Evolutionary conservation across 2,797 vertebrate genomes (phyloP).

Genomic region (Gouania willdenowi): DNA sequence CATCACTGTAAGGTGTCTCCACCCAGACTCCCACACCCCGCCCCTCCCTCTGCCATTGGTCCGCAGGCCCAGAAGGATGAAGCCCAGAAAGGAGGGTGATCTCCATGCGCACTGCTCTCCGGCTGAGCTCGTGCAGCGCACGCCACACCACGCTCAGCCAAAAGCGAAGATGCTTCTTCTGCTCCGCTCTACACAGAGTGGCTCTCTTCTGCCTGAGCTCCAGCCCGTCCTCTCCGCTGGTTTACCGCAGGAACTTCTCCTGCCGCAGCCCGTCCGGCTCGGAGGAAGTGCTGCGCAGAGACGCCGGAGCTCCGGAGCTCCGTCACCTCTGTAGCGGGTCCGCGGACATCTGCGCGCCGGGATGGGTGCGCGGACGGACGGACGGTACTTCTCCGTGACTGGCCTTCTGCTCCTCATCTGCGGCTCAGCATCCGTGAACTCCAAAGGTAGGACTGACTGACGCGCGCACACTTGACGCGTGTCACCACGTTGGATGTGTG

Average conservation of each 20-base stretch:
- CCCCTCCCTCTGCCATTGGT: constrained; percentile 56
- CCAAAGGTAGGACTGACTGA: constrained; percentile 62
- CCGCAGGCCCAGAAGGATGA: constrained; percentile 33
- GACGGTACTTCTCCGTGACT: constrained; percentile 47
- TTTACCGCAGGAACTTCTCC: constrained; percentile 34
- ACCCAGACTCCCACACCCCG: constrained; percentile 33
- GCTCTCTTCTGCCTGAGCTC: constrained; percentile 1
- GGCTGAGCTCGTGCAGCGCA: constrained; percentile 44
- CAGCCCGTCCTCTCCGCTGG: constrained; percentile 14
- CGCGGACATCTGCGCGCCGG: constrained; percentile 41
- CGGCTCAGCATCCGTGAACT: constrained; percentile 35
- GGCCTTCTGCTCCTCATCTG: constrained; percentile 55
- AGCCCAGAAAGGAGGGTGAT: constrained; percentile 35
- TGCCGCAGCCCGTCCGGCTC: constrained; percentile 17
- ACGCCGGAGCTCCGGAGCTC: constrained; percentile 23
- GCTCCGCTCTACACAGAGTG: constrained; percentile 21
- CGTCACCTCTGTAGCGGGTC: constrained; percentile 12
- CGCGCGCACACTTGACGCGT: neutral
- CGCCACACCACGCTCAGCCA: constrained; percentile 27
- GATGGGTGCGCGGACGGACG: constrained; percentile 59
- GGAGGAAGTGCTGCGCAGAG: constrained; percentile 21
- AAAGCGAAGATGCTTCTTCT: constrained; percentile 58
- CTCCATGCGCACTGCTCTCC: constrained; percentile 45
- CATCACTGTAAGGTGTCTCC: neutral
- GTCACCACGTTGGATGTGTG: constrained; percentile 4